Conservation (phyloP, 2,888 invertebrate genomes). For the Panorpa germanica region DNA sequence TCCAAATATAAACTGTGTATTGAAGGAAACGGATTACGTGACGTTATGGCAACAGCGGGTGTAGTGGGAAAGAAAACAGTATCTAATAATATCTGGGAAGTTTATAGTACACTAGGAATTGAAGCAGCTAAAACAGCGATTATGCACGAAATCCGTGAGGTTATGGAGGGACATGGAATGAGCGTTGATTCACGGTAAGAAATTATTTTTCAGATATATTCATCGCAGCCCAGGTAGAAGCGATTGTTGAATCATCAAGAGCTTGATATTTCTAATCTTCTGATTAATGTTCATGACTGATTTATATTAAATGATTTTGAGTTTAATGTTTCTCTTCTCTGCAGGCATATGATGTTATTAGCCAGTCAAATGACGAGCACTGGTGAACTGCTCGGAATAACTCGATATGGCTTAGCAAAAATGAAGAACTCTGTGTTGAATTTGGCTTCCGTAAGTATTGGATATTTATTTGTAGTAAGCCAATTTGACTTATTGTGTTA, state of each 20-base stretch:
- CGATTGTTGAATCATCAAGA: too few species aligned
- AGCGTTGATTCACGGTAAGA: conserved; percentile 91
- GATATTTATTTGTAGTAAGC: conserved; percentile 4
- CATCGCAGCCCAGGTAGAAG: too few species aligned
- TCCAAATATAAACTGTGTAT: conserved; percentile 75
- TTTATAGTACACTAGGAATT: conserved; percentile 78
- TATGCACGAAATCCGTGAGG: conserved; percentile 87
- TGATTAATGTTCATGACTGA: too few species aligned
- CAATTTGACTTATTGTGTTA: conserved; percentile 1
- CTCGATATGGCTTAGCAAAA: conserved; percentile 88
- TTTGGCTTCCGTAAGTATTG: conserved; percentile 68
- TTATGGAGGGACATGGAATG: conserved; percentile 98
- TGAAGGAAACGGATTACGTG: conserved; percentile 84
- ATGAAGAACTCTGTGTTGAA: conserved; percentile 99
- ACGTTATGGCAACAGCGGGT: conserved; percentile 86
- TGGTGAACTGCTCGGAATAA: conserved; percentile 96
- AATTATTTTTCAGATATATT: too few species aligned
- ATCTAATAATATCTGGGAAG: conserved; percentile 91
- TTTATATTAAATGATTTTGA: too few species aligned
- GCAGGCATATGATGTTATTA: conserved; percentile 92
- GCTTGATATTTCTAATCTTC: too few species aligned
- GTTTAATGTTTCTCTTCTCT: too few species aligned
- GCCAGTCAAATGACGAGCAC: conserved; percentile 97
- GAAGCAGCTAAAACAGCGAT: conserved; percentile 95
- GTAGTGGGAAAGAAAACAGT: conserved; percentile 64